These are phyloP conservation scores for Chiridota heheva DNA, from an alignment of 35 echinoderm and acorn worm species.

Conservation along the genomic window DNA sequence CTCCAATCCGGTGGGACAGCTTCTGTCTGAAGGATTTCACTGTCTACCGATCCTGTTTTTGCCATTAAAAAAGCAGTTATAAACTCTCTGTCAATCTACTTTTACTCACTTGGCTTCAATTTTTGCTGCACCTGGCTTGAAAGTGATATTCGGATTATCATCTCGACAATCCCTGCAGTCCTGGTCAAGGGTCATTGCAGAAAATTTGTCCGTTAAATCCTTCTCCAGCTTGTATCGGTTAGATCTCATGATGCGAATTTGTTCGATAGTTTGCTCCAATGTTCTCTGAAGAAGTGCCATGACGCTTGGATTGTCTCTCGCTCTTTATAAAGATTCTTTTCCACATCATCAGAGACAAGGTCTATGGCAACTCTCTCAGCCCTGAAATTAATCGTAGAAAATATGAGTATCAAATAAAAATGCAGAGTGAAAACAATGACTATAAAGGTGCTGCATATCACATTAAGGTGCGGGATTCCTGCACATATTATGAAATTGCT, in stretches of 20 bases:
- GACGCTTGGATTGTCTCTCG: slow-evolving; percentile 83
- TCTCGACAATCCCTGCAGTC: slow-evolving; percentile 85
- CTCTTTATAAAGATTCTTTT: slow-evolving; percentile 94
- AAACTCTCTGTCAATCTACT: not conserved
- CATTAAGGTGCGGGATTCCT: too few species aligned
- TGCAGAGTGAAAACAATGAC: too few species aligned
- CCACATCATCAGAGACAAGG: slow-evolving; percentile 95
- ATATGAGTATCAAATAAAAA: too few species aligned
- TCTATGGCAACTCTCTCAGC: slow-evolving; percentile 86
- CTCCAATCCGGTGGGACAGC: too few species aligned
- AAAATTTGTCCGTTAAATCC: slow-evolving; percentile 95
- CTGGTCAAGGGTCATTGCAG: slow-evolving; percentile 80
- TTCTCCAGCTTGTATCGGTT: slow-evolving; percentile 85
- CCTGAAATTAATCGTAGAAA: too few species aligned
- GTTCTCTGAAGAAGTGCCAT: slow-evolving; percentile 96
- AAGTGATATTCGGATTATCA: slow-evolving; percentile 64
- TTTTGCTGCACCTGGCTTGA: slow-evolving; percentile 75
- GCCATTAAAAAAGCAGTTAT: not conserved
- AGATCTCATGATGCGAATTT: slow-evolving; percentile 93
- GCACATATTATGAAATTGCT: too few species aligned
- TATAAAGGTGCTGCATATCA: too few species aligned
- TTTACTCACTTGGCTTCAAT: slow-evolving; percentile 97
- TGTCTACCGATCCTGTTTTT: too few species aligned
- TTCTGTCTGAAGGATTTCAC: too few species aligned
- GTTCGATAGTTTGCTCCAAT: slow-evolving; percentile 94